These are phyloP conservation scores for Monopis laevigella DNA, from an alignment of 2,888 invertebrate genomes.

Conservation along the genomic window DNA sequence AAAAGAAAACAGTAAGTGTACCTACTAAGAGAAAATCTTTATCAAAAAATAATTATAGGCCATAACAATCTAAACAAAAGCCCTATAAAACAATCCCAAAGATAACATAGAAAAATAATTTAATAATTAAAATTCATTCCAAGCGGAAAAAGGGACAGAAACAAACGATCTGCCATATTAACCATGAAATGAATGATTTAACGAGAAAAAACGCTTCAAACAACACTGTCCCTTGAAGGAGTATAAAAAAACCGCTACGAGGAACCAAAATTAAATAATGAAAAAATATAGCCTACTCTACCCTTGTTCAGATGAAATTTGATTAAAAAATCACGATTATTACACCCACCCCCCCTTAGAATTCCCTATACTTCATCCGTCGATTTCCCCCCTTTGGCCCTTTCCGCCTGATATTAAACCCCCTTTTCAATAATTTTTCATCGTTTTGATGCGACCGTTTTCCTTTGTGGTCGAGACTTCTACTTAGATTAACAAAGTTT, in stretches of 20 bases:
- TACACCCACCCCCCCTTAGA: constrained; percentile 47
- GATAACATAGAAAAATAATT: constrained; percentile 12
- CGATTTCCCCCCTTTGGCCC: constrained; percentile 42
- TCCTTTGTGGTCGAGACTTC: constrained; percentile 57
- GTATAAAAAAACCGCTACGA: constrained; percentile 19
- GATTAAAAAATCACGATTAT: constrained; percentile 70
- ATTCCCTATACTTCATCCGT: constrained; percentile 37
- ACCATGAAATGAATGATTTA: constrained; percentile 46
- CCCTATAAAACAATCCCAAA: not conserved
- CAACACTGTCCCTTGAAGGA: constrained; percentile 40
- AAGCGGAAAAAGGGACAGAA: constrained; percentile 13
- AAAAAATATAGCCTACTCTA: constrained; percentile 65
- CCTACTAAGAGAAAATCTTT: too few species aligned
- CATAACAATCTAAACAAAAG: too few species aligned
- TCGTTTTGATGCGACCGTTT: constrained; percentile 53
- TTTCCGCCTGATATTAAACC: constrained; percentile 27
- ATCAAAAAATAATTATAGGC: too few species aligned
- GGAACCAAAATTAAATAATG: constrained; percentile 65
- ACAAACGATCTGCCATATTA: constrained; percentile 43
- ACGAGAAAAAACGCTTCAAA: constrained; percentile 52
- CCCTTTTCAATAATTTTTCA: constrained; percentile 66
- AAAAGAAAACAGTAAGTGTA: too few species aligned
- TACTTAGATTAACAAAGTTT: constrained; percentile 67
- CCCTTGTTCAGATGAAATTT: constrained; percentile 67
- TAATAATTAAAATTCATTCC: constrained; percentile 14